Base-by-base conservation (phyloP, 2,797 vertebrate species). In the Limosa lapponica region DNA sequence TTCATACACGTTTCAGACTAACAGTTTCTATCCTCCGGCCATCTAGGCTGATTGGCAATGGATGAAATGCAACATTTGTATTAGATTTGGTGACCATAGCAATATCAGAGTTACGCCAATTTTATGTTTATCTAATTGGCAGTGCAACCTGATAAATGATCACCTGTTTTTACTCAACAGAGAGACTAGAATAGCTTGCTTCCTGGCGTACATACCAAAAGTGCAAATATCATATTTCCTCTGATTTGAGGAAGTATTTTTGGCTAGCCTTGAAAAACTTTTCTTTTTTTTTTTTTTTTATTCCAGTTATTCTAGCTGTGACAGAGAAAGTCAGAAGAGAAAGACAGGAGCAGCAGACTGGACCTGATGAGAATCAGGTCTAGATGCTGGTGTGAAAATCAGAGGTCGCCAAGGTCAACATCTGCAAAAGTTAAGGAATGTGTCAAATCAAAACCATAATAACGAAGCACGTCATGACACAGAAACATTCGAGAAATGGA, bases 221-320 rank as follows among this genome's bases (percentile, higher is more conserved):
- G 62, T 25, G 78, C 62, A 82, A 87, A 79, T 48, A 71, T 1
- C 23, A 14, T 30, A 15, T 36, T 91, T 78, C 58, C 80, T 89
- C 25, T 8, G 2, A 82, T 93, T 90, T 82, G 66, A 89, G 92
- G 70, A 96, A 91, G 54, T 27, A 36, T 43, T 94, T 96, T 75
- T 86, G 46, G 49, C 73, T 74, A 88, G 58, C 49, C 72, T 91
- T 92, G 73, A 66, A 88, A 75, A 94, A 82, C 11, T 64, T 75
- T 72, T 48, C 37, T 61, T 93, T 13, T 77, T 77, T 66, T 58
- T 91, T 77, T 78, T 71, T 55, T 92, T 92, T 67, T 71, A 67
- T 78, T 81, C 55, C 44, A 69, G 11, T 72, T 92, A 46, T 39
- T 90, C 24, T 81, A 54, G 12, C 66, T 61, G 65, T 24, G 73